Conservation (phyloP, 2,888 invertebrate species). For the Dione juno region DNA sequence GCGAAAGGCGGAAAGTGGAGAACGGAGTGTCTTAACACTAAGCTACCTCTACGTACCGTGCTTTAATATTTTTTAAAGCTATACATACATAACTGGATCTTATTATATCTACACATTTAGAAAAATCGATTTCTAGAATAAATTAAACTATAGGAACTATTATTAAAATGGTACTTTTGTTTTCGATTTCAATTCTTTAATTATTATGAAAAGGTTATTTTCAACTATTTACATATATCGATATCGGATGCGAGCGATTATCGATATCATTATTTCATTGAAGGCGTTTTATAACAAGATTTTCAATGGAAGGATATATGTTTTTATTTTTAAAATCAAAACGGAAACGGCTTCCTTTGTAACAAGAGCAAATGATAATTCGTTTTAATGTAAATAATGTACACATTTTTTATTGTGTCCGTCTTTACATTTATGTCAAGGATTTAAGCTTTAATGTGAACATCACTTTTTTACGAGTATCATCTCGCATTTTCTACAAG, state of each 20-base stretch:
- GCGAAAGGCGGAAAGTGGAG: too few species aligned
- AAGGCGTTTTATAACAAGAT: background rate
- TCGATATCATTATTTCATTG: background rate
- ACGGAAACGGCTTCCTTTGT: constrained; percentile 8
- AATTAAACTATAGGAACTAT: background rate
- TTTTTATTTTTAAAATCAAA: constrained; percentile 13
- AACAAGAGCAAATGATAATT: background rate
- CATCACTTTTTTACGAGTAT: background rate
- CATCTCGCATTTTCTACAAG: too few species aligned
- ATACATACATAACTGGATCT: too few species aligned
- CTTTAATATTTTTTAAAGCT: too few species aligned
- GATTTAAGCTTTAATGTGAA: background rate
- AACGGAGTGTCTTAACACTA: too few species aligned
- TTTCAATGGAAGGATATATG: constrained; percentile 11
- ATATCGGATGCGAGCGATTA: constrained; percentile 8
- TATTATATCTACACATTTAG: too few species aligned
- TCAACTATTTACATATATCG: background rate
- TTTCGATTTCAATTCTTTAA: background rate
- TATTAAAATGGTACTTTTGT: background rate
- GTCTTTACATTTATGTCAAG: constrained; percentile 12
- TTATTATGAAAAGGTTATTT: constrained; percentile 1
- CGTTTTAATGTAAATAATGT: background rate
- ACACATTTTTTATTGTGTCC: background rate
- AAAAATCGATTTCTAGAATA: background rate
- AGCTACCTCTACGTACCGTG: too few species aligned